Evolutionary conservation across 2,888 invertebrate genomes (phyloP), one percentile per base, ranked within the genome.

Genomic region (Ophioninae sp.): DNA sequence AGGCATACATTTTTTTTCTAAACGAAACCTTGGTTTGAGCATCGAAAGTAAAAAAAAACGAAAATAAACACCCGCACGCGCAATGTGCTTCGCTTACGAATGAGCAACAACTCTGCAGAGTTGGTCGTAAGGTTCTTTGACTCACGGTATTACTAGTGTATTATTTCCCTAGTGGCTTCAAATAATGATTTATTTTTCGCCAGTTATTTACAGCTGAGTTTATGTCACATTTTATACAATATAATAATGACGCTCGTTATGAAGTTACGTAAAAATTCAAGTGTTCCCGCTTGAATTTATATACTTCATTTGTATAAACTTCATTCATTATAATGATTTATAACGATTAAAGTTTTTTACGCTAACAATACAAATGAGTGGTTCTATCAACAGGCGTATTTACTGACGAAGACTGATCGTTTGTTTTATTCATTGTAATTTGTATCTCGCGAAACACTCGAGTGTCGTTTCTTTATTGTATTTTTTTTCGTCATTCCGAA

Each of bases 171-270:
- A 59, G 68, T 77, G 64, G 68, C 61, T 67, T 78, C 21, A 74
- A 64, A 67, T 80, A 72, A 68, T 73, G 69, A 83, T 77, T 70
- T 61, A 78, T 70, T 74, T 85, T 83, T 86, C 82, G 82, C 82
- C 72, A 76, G 39, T 79, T 85, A 85, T 85, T 84, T 86, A 86
- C 86, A 86, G 30, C 72, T 76, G 73, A 72, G 75, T 68, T 78
- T 86, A 86, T 85, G 81, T 85, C 81, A 86, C 83, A 86, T 50
- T 84, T 82, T 85, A 82, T 86, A 85, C 85, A 86, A 75, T 80
- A 84, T 75, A 79, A 81, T 85, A 80, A 84, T 84, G 76, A 84
- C 67, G 79, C 39, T 57, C 44, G 6, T 79, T 82, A 79, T 75
- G 75, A 76, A 84, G 50, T 76, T 79, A 82, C 79, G 62, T 79